Evolutionary conservation across 2,797 vertebrate species (phyloP).

Genomic region (Lagodon rhomboides): DNA sequence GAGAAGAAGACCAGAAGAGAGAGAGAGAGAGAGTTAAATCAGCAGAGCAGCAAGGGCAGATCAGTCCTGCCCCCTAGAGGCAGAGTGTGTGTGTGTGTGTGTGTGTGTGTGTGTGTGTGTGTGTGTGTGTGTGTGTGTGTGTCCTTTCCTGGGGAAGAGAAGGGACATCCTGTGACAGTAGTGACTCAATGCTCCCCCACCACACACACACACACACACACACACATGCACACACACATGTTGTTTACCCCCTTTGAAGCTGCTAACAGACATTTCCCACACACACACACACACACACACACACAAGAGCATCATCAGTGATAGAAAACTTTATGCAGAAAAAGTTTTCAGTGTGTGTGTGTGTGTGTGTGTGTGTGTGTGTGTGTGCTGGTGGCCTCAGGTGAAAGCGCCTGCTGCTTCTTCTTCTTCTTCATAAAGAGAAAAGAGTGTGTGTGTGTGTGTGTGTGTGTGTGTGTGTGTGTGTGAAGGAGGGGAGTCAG

Average conservation of each 20-base stretch:
- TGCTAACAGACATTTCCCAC: slow-evolving; percentile 41
- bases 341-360: slow-evolving; percentile 38
- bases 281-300: slow-evolving; percentile 18
- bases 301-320: not conserved
- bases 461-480: slow-evolving; percentile 41
- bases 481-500: not conserved
- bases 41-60: slow-evolving; percentile 47
- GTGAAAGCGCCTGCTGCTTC: slow-evolving; percentile 72
- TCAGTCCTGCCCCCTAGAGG: slow-evolving; percentile 82
- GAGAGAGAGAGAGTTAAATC: slow-evolving; percentile 8
- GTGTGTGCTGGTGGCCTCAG: slow-evolving; percentile 61
- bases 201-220: slow-evolving; percentile 8
- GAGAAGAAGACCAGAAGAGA: not conserved
- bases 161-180: slow-evolving; percentile 84
- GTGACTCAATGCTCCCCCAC: slow-evolving; percentile 89
- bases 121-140: slow-evolving; percentile 53
- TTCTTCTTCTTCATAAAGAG: not conserved
- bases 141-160: slow-evolving; percentile 89
- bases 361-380: slow-evolving; percentile 25
- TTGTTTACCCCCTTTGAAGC: slow-evolving; percentile 52
- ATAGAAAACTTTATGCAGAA: slow-evolving; percentile 33
- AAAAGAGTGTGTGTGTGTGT: slow-evolving; percentile 38
- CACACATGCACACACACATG: slow-evolving; percentile 31
- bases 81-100: slow-evolving; percentile 69
- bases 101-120: slow-evolving; percentile 78